phyloP scores from a whole-genome alignment of 1,140 invertebrate species.

The Drosophila erecta region DNA sequence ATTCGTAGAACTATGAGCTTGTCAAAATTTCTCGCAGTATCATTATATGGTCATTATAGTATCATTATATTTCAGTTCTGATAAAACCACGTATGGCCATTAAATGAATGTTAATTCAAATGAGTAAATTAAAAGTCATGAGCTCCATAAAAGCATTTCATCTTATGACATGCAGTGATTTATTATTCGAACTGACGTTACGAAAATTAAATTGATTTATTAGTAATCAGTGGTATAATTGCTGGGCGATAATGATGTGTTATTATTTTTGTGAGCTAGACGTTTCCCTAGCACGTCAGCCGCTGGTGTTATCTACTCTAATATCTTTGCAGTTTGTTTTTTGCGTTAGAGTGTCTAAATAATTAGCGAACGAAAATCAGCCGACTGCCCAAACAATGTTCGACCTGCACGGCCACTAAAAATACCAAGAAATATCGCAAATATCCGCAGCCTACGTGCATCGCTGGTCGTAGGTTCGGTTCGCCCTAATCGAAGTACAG shows the following conservation, averaged over 20 bases:
- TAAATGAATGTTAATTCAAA: background rate
- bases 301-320: slow-evolving; percentile 17
- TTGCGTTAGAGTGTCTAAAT: slow-evolving; percentile 25
- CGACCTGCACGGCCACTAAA: background rate
- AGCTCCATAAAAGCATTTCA: background rate
- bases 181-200: background rate
- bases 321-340: slow-evolving; percentile 13
- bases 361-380: slow-evolving; percentile 29
- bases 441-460: slow-evolving; percentile 29
- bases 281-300: background rate
- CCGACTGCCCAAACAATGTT: slow-evolving; percentile 5
- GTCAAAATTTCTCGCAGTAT: background rate
- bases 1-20: no score
- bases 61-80: no score
- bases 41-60: no score
- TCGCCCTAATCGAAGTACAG: background rate
- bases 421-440: slow-evolving; percentile 1
- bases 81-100: no score
- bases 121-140: background rate
- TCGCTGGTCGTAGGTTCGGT: slow-evolving; percentile 2
- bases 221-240: background rate
- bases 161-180: background rate
- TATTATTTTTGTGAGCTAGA: background rate
- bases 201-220: background rate
- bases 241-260: background rate